phyloP scores from a whole-genome alignment of 2,797 vertebrate species.

The Lithobates sylvaticus region DNA sequence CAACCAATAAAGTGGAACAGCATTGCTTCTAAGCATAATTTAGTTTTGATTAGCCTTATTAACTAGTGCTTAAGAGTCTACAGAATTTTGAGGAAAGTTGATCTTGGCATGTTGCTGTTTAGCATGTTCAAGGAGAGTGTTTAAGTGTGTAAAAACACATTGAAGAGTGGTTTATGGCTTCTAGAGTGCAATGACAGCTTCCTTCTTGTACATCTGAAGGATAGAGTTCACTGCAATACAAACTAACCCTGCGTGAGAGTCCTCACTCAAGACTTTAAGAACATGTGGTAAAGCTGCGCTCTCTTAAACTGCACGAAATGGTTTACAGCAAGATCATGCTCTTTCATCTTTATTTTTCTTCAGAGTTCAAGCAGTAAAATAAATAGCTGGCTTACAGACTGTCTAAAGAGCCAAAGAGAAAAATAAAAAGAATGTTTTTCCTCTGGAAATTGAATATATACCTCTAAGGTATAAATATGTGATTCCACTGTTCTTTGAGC shows the following conservation, averaged over 20 bases:
- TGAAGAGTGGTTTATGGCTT: constrained; percentile 6
- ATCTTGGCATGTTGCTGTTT: constrained; percentile 38
- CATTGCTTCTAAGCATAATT: constrained; percentile 25
- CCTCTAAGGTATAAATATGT: neutral
- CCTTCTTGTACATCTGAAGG: constrained; percentile 20
- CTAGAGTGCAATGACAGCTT: constrained; percentile 18
- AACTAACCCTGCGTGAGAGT: constrained; percentile 31
- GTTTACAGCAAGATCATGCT: constrained; percentile 1
- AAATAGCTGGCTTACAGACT: neutral
- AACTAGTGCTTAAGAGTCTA: neutral
- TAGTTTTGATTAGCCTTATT: constrained; percentile 27
- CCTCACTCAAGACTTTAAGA: constrained; percentile 27
- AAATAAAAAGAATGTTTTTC: constrained; percentile 10
- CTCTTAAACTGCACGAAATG: neutral
- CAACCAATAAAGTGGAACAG: constrained; percentile 24
- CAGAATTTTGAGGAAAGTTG: constrained; percentile 21
- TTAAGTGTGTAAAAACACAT: constrained; percentile 35
- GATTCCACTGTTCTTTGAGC: neutral
- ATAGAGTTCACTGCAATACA: constrained; percentile 47
- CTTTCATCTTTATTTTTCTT: constrained; percentile 38
- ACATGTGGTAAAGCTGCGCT: constrained; percentile 38
- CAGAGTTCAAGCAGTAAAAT: constrained; percentile 11
- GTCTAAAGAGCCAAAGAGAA: neutral
- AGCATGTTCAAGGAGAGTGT: constrained; percentile 39
- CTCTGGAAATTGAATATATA: neutral